Evolutionary conservation across 2,888 invertebrate species (phyloP), one percentile per base, ranked within the genome.

Genomic region (Ophion ventricosus): DNA sequence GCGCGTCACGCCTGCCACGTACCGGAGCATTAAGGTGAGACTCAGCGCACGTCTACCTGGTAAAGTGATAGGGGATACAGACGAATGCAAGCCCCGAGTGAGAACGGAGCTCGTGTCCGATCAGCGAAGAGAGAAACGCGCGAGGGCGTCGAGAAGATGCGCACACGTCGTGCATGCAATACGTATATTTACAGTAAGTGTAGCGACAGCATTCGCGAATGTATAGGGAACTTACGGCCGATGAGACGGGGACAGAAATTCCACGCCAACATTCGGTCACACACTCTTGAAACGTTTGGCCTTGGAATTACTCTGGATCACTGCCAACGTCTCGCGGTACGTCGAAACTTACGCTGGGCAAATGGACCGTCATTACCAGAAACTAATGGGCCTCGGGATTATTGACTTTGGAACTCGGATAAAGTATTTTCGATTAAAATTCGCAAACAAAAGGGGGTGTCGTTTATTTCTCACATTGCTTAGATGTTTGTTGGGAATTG

Each of bases 1-100:
- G 83, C 66, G 61, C 76, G 73, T 80, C 76, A 80, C 76, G 83
- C 72, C 80, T 74, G 83, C 73, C 80, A 73, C 76, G 76, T 73
- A 49, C 26, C 56, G 75, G n/a, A 57, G 23, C 75, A 20, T 26
- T 1, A n/a, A 63, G 63, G 66, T 66, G 64, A 17, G n/a, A 17
- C 49, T 49, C 49, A 61, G 61, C n/a, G 61, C 61, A 26, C 17
- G 11, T 26, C 61, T 26, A 10, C 26, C 26, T 74, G 57, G 26
- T 56, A 73, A 80, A 64, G 73, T 73, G 49, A 49, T 49, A 49
- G 49, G 49, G 49, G 14, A 49, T 49, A 49, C 49, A 49, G 49
- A 49, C 49, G 49, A 49, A 49, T 49, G 49, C 14, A 49, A 49
- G 10, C 10, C 14, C 49, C 17, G 49, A 49, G 49, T 49, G 49